Evolutionary conservation across 2,797 vertebrate genomes (phyloP).

Genomic region (Taenioides sp.): DNA sequence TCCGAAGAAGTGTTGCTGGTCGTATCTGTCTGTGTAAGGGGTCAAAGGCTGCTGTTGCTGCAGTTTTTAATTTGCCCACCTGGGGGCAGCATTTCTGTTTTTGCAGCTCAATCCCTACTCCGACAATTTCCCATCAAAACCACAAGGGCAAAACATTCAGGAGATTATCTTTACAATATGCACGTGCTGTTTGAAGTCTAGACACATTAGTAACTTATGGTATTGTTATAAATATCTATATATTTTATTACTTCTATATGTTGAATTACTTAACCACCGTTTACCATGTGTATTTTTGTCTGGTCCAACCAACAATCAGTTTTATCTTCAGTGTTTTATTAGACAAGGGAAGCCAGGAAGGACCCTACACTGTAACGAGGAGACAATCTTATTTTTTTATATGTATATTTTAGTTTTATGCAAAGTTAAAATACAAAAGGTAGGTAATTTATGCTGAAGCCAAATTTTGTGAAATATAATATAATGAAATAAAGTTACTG

Average conservation of each 20-base stretch:
- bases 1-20: background rate
- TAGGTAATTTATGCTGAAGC: constrained; percentile 39
- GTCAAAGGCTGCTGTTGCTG: too few relatives aligned
- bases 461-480: constrained; percentile 34
- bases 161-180: background rate
- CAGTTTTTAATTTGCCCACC: too few relatives aligned
- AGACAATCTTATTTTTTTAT: constrained; percentile 39
- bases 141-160: background rate
- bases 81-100: background rate
- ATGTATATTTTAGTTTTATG: constrained; percentile 49
- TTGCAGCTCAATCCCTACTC: constrained; percentile 5
- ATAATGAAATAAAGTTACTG: background rate
- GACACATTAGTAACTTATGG: background rate
- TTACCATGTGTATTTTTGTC: constrained; percentile 11
- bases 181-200: background rate
- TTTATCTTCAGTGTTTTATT: background rate
- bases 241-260: background rate
- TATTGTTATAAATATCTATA: constrained; percentile 5
- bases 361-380: background rate
- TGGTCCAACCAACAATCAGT: background rate
- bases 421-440: constrained; percentile 14
- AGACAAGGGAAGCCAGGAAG: background rate
- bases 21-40: background rate
- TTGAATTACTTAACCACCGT: background rate
- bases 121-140: background rate